These are phyloP conservation scores for Heliconius himera DNA, from an alignment of 1,140 invertebrate genomes.

Conservation along the genomic window DNA sequence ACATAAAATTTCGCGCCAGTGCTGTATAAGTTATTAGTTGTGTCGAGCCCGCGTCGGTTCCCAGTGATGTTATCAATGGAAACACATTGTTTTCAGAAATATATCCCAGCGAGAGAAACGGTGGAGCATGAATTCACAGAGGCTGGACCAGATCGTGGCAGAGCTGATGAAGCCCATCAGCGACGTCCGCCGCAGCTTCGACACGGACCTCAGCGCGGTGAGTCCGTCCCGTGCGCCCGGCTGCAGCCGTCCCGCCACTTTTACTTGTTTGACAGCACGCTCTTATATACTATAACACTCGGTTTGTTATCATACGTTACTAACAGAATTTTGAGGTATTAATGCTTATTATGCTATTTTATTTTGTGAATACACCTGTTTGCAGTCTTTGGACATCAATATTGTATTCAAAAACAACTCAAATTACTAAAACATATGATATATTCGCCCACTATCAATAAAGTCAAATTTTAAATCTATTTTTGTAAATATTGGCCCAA, in stretches of 20 bases:
- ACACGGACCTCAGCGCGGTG: constrained; percentile 74
- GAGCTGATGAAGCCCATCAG: constrained; percentile 77
- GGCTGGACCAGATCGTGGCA: constrained; percentile 75
- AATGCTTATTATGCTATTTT: neutral
- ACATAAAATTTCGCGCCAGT: constrained; percentile 77
- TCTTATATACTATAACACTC: constrained; percentile 5
- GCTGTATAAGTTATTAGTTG: constrained; percentile 51
- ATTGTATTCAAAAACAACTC: neutral
- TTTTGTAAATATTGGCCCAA: neutral
- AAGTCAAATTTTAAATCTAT: neutral
- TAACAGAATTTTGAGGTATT: neutral
- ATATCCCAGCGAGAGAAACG: constrained; percentile 65
- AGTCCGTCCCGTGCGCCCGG: constrained; percentile 37
- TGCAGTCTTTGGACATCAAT: neutral
- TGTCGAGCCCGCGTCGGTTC: constrained; percentile 55
- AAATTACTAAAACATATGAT: neutral
- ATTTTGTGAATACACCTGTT: neutral
- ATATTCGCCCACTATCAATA: neutral
- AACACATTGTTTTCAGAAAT: constrained; percentile 67
- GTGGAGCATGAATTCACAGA: constrained; percentile 77
- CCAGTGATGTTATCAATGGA: constrained; percentile 72
- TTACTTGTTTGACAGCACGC: constrained; percentile 16
- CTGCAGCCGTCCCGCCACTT: constrained; percentile 29
- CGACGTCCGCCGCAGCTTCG: constrained; percentile 73
- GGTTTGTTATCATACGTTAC: neutral